phyloP scores from a whole-genome alignment of 2,888 invertebrate genomes.

The Alcis repandata region DNA sequence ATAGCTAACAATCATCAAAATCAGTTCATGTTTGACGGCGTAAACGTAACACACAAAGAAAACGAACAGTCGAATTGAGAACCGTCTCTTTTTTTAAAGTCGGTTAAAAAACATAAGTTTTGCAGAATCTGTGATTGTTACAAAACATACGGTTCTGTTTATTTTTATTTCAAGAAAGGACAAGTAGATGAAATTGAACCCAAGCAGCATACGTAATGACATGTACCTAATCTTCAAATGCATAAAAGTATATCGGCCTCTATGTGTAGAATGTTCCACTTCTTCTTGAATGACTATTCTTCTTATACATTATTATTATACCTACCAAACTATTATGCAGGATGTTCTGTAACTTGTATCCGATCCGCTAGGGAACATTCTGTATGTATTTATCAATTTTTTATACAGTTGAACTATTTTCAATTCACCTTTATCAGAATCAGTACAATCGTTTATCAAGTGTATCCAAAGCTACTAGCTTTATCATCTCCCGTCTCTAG shows the following conservation, averaged over 20 bases:
- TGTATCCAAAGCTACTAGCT: slow-evolving; percentile 3
- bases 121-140: background rate
- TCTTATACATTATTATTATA: background rate
- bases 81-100: too few relatives aligned
- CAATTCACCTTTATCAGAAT: background rate
- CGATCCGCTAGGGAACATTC: background rate
- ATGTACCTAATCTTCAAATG: slow-evolving; percentile 8
- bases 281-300: slow-evolving; percentile 10
- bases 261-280: slow-evolving; percentile 20
- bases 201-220: slow-evolving; percentile 5
- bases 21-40: too few relatives aligned
- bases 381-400: background rate
- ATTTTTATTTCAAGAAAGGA: slow-evolving; percentile 37
- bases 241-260: slow-evolving; percentile 33
- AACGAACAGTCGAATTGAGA: too few relatives aligned
- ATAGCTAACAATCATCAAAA: too few relatives aligned
- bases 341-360: too few relatives aligned
- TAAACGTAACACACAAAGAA: too few relatives aligned
- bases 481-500: slow-evolving; percentile 6
- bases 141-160: slow-evolving; percentile 10
- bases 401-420: background rate
- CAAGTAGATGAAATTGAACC: slow-evolving; percentile 24
- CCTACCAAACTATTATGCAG: background rate
- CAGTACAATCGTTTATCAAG: background rate
- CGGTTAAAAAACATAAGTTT: too few relatives aligned